phyloP scores from a whole-genome alignment of 2,113 vertebrate genomes.

The Prionailurus viverrinus region DNA sequence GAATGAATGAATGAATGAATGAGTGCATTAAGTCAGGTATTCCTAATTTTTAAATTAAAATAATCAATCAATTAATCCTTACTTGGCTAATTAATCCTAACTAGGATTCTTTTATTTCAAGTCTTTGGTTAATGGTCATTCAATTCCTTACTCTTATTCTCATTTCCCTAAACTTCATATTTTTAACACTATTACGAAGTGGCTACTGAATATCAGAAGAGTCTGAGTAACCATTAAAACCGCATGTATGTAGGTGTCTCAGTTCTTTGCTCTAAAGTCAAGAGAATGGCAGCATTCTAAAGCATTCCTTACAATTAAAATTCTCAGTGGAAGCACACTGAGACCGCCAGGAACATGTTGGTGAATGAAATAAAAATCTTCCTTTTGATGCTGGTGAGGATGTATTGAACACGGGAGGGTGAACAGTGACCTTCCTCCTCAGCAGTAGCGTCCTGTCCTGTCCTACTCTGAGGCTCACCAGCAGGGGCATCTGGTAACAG shows the following conservation, averaged over 20 bases:
- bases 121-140: not conserved
- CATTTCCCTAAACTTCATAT: not conserved
- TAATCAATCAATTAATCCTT: not conserved
- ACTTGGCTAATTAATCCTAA: not conserved
- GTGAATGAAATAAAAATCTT: not conserved
- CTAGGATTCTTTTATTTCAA: not conserved
- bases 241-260: not conserved
- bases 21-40: not conserved
- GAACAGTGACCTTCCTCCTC: not conserved
- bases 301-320: not conserved
- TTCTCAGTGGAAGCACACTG: not conserved
- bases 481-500: not conserved
- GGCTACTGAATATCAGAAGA: not conserved
- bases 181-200: not conserved
- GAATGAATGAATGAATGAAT: not conserved
- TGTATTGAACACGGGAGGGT: not conserved
- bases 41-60: not conserved
- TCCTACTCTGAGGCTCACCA: not conserved
- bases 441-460: rapidly evolving
- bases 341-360: not conserved
- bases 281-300: not conserved
- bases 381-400: not conserved
- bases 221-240: not conserved
- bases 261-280: not conserved
- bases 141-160: not conserved